phyloP scores from a whole-genome alignment of 2,888 invertebrate genomes.

The Tiliacea citrago region DNA sequence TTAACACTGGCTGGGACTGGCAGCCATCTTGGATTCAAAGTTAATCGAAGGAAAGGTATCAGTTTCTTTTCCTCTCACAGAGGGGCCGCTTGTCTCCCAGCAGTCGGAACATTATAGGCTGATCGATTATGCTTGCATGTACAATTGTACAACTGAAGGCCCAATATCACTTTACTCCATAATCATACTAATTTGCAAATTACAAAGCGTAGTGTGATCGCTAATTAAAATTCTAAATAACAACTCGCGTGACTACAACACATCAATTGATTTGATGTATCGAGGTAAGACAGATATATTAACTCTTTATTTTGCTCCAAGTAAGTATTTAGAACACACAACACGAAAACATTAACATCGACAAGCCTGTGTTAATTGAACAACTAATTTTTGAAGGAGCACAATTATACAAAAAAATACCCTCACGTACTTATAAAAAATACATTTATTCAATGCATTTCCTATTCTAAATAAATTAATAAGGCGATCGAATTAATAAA shows the following conservation, averaged over 20 bases:
- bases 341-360: not conserved
- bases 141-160: not conserved
- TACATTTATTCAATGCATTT: no score
- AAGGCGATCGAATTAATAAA: no score
- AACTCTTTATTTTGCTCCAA: conserved; percentile 10
- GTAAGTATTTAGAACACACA: conserved; percentile 7
- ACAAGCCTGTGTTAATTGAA: no score
- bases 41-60: not conserved
- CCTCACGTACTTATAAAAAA: no score
- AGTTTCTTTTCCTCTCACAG: not conserved
- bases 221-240: conserved; percentile 37
- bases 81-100: no score
- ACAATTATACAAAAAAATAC: no score
- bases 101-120: no score
- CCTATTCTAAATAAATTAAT: no score
- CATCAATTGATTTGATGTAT: conserved; percentile 19
- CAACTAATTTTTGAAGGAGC: no score
- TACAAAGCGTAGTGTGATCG: not conserved
- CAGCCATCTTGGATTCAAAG: conserved; percentile 20
- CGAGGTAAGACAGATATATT: conserved; percentile 32
- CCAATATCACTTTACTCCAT: not conserved
- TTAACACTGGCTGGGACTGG: conserved; percentile 3
- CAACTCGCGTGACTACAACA: conserved; percentile 25
- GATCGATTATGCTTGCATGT: not conserved
- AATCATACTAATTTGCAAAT: conserved; percentile 8